These are phyloP conservation scores for Drosophila algonquin DNA, from an alignment of 2,888 invertebrate species.

Conservation along the genomic window DNA sequence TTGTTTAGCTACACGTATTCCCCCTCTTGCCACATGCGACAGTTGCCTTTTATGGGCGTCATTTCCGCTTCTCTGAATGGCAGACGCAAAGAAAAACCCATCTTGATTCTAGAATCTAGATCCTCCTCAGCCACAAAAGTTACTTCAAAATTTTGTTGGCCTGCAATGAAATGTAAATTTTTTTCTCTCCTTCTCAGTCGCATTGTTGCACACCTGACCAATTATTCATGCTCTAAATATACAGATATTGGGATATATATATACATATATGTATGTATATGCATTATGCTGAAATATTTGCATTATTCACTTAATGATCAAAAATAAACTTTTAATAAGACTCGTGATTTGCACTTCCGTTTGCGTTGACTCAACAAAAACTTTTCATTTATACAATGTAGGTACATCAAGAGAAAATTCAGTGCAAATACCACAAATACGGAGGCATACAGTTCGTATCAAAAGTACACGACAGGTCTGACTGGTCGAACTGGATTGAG, in stretches of 20 bases:
- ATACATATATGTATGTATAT: constrained; percentile 14
- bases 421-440: background rate
- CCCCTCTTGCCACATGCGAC: constrained; percentile 46
- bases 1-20: constrained; percentile 66
- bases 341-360: constrained; percentile 60
- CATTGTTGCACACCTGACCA: constrained; percentile 54
- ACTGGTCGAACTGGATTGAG: background rate
- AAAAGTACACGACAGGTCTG: background rate
- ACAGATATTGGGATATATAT: background rate
- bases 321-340: constrained; percentile 68
- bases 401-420: background rate
- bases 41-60: constrained; percentile 69
- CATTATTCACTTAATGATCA: constrained; percentile 65
- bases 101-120: constrained; percentile 18
- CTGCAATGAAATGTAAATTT: constrained; percentile 62
- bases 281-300: constrained; percentile 20
- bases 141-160: constrained; percentile 52
- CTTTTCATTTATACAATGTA: constrained; percentile 1
- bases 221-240: constrained; percentile 50
- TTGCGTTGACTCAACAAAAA: constrained; percentile 62
- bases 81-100: constrained; percentile 30
- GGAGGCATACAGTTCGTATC: background rate
- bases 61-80: constrained; percentile 50
- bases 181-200: constrained; percentile 13
- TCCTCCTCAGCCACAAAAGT: constrained; percentile 48